Evolutionary conservation across 2,113 vertebrate species (phyloP).

Genomic region (Pluvianellus socialis): DNA sequence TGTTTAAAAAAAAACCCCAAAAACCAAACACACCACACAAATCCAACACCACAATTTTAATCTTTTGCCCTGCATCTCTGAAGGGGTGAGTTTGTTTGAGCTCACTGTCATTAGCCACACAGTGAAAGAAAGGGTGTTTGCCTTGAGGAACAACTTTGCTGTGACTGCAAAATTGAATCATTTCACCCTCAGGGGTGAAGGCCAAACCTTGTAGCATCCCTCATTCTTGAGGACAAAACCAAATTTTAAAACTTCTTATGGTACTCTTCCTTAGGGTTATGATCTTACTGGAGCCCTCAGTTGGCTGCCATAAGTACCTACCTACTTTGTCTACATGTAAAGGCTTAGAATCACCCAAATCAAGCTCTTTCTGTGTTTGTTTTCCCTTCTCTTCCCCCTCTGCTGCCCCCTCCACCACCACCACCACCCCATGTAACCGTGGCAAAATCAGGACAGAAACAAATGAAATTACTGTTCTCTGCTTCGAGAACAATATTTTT

Average conservation of each 20-base stretch:
- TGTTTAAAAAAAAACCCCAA: neutral
- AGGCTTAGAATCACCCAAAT: neutral
- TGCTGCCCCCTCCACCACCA: too few species aligned
- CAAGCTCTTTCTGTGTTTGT: neutral
- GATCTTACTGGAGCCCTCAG: neutral
- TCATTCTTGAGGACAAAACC: neutral
- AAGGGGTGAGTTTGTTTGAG: neutral
- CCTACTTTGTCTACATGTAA: neutral
- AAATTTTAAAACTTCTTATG: neutral
- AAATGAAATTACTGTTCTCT: neutral
- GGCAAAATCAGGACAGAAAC: neutral
- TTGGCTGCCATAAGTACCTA: neutral
- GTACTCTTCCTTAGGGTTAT: neutral
- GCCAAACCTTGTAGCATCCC: neutral
- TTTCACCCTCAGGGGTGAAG: neutral
- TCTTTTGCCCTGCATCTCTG: neutral
- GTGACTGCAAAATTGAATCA: neutral
- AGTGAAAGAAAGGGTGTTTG: neutral
- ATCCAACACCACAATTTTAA: neutral
- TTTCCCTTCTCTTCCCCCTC: too few species aligned
- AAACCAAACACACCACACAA: too few species aligned
- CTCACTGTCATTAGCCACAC: neutral
- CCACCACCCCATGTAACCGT: neutral
- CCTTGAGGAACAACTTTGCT: neutral
- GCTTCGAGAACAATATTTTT: neutral